phyloP scores from a whole-genome alignment of 2,888 invertebrate species.

The Ectemnius cavifrons region DNA sequence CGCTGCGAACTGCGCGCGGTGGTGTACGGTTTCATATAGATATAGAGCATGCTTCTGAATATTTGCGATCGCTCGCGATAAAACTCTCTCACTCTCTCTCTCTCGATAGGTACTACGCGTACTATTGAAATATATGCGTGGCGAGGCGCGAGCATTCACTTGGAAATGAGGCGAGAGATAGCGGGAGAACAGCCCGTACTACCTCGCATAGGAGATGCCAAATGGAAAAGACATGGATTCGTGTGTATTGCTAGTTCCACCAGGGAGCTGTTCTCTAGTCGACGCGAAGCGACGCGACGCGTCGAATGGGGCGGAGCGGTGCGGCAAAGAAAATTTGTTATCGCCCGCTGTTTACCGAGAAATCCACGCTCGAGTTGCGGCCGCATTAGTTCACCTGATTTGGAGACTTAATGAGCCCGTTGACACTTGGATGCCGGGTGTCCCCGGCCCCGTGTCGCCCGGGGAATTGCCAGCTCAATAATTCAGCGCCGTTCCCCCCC shows the following conservation, averaged over 20 bases:
- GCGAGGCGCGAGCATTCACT: neutral
- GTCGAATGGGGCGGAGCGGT: too few relatives aligned
- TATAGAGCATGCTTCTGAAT: constrained; percentile 17
- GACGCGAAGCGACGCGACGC: too few relatives aligned
- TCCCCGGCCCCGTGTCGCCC: constrained; percentile 62
- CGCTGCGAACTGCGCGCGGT: constrained; percentile 13
- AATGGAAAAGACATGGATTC: too few relatives aligned
- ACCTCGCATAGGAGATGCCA: too few relatives aligned
- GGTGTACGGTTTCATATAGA: constrained; percentile 35
- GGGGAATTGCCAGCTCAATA: constrained; percentile 76
- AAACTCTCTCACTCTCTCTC: neutral
- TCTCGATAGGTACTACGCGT: neutral
- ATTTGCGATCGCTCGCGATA: constrained; percentile 28
- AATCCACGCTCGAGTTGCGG: constrained; percentile 47
- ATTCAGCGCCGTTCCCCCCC: constrained; percentile 64
- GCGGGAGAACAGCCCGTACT: too few relatives aligned
- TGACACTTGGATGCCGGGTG: constrained; percentile 73
- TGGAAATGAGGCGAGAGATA: neutral
- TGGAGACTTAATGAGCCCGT: constrained; percentile 73
- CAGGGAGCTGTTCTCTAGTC: neutral
- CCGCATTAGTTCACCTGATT: constrained; percentile 69
- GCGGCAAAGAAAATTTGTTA: constrained; percentile 16
- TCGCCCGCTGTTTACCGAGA: constrained; percentile 34
- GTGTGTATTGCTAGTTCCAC: neutral
- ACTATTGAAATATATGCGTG: neutral